Base-by-base conservation (phyloP, 2,888 invertebrate genomes). In the Reticulitermes lucifugus region DNA sequence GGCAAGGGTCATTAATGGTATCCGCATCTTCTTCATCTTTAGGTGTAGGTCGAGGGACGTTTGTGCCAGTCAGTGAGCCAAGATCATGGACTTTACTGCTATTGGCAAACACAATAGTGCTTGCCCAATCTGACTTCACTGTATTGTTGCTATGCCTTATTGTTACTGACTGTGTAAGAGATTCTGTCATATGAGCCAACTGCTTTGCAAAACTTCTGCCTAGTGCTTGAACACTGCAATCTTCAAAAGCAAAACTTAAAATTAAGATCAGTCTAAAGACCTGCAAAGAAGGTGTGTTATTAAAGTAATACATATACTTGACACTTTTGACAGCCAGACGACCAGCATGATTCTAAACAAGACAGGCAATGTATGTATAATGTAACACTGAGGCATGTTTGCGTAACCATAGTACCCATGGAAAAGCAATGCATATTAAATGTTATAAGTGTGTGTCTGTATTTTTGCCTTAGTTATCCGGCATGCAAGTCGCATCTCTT, bases 1-100 rank as follows among this genome's bases (percentile, higher is more conserved):
- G 88, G 86, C 91, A 91, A 1, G 88, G 87, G 87, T 90, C 89
- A 60, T 88, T 87, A 29, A 83, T 87, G 81, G 84, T 65, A 79
- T 88, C 86, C 43, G 88, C 86, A 41, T 89, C 87, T 85, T 60
- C 83, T 22, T 65, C 83, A 41, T 83, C 85, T 43, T 86, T 82
- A 22, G 81, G 71, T 59, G 46, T 70, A 6, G 77, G 25, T 14
- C 21, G 25, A 81, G 83, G 83, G 18, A 79, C 51, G n/a, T 65
- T 43, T 29, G 81, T 70, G 29, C 79, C 84, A 55, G 83, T 60
- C 14, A 85, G n/a, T 46, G 70, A 75, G 59, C 77, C 83, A 80
- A 75, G 73, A 81, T 87, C 80, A 71, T 82, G 43, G 14, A 77
- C 83, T 79, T 84, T 80, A 46, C 81, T 87, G 35, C 83, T 81